Conservation (phyloP, 2,888 invertebrate genomes). For the Callimorpha dominula region DNA sequence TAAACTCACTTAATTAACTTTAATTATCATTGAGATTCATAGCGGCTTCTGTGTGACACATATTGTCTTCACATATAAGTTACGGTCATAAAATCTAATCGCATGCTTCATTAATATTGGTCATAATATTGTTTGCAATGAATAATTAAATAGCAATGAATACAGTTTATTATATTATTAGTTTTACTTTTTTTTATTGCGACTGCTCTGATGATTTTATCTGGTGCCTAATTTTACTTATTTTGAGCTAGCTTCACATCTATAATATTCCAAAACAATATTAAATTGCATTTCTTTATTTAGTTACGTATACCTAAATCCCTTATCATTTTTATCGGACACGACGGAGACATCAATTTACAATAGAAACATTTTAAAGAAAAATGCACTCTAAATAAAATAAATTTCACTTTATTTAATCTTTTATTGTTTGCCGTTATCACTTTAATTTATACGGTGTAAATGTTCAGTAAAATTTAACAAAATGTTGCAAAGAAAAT, state of each 20-base stretch:
- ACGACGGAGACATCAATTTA: background rate
- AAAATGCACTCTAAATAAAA: background rate
- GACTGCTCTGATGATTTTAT: too few species aligned
- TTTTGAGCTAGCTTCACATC: too few species aligned
- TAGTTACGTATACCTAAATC: background rate
- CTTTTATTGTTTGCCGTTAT: background rate
- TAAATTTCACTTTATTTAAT: background rate
- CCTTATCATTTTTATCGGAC: background rate
- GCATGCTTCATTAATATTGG: conserved; percentile 24
- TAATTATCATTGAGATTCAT: background rate
- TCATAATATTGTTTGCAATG: conserved; percentile 4
- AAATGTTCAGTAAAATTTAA: background rate
- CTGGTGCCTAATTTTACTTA: too few species aligned
- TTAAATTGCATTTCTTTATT: too few species aligned
- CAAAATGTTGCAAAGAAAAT: background rate
- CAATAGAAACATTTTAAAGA: background rate
- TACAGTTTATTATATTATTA: background rate
- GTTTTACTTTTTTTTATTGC: too few species aligned
- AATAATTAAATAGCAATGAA: background rate
- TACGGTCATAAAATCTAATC: conserved; percentile 15
- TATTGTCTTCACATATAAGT: background rate
- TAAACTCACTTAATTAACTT: background rate
- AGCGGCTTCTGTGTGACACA: background rate
- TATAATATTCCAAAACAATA: too few species aligned
- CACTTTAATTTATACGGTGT: background rate